phyloP scores from a whole-genome alignment of 1,140 invertebrate species.

The Lordiphosa stackelbergi region DNA sequence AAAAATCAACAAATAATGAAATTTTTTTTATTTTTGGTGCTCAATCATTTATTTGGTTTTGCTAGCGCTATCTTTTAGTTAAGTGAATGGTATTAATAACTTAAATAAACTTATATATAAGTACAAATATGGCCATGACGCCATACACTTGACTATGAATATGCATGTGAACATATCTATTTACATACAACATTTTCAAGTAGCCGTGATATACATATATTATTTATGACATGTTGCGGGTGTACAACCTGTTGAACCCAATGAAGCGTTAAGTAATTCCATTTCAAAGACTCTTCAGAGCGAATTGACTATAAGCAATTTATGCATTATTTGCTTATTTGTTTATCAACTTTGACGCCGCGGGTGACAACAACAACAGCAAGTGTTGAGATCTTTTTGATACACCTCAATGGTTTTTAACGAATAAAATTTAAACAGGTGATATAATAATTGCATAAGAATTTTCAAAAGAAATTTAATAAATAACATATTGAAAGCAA shows the following conservation, averaged over 20 bases:
- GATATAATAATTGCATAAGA: neutral
- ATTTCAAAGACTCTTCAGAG: slow-evolving; percentile 3
- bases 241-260: slow-evolving; percentile 10
- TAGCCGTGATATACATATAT: slow-evolving; percentile 18
- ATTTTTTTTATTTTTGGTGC: slow-evolving; percentile 10
- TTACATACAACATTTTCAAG: slow-evolving; percentile 10
- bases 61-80: slow-evolving; percentile 4
- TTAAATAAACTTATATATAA: slow-evolving; percentile 9
- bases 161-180: slow-evolving; percentile 5
- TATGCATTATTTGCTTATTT: slow-evolving; percentile 16
- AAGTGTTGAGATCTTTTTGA: slow-evolving; percentile 3
- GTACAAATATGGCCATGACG: slow-evolving; percentile 9
- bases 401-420: slow-evolving; percentile 9
- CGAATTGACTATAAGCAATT: neutral
- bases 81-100: slow-evolving; percentile 15
- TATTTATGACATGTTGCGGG: slow-evolving; percentile 12
- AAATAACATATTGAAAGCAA: neutral
- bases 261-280: slow-evolving; percentile 9
- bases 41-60: slow-evolving; percentile 12
- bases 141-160: neutral
- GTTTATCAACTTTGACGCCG: slow-evolving; percentile 13
- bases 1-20: neutral
- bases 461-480: neutral
- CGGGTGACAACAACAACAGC: slow-evolving; percentile 10
- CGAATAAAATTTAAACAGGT: slow-evolving; percentile 10